phyloP scores from a whole-genome alignment of 1,140 invertebrate genomes.

The Rhyacophila brunnea region DNA sequence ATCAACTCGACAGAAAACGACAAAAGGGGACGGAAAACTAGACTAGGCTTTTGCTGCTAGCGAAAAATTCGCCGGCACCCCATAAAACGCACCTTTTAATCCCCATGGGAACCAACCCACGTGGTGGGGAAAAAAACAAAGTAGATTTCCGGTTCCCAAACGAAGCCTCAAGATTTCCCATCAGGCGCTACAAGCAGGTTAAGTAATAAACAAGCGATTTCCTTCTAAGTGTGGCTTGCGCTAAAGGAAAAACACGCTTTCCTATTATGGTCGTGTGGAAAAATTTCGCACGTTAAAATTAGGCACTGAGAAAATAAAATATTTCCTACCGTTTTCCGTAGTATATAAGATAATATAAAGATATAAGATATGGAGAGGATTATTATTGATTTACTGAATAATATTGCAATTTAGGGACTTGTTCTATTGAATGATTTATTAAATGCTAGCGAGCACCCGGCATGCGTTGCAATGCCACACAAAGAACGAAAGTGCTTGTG shows the following conservation, averaged over 20 bases:
- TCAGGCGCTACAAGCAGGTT: conserved; percentile 6
- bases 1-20: not conserved
- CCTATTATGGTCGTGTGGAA: not conserved
- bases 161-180: not conserved
- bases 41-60: conserved; percentile 19
- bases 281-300: no score
- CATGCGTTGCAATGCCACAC: no score
- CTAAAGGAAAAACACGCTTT: conserved; percentile 4
- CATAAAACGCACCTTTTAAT: conserved; percentile 17
- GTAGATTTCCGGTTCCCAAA: not conserved
- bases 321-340: no score
- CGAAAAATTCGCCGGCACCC: conserved; percentile 15
- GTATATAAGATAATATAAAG: no score
- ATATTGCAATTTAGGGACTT: no score
- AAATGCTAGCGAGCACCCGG: no score
- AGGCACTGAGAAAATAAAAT: no score
- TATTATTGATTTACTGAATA: no score
- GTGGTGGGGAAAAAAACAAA: conserved; percentile 7
- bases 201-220: conserved; percentile 25
- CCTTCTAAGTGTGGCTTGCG: conserved; percentile 10
- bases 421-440: no score
- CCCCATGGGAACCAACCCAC: conserved; percentile 13
- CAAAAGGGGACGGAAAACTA: conserved; percentile 11
- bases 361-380: no score
- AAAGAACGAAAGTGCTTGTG: no score